Conservation (phyloP, 2,113 vertebrate genomes). For the Casuarius casuarius region DNA sequence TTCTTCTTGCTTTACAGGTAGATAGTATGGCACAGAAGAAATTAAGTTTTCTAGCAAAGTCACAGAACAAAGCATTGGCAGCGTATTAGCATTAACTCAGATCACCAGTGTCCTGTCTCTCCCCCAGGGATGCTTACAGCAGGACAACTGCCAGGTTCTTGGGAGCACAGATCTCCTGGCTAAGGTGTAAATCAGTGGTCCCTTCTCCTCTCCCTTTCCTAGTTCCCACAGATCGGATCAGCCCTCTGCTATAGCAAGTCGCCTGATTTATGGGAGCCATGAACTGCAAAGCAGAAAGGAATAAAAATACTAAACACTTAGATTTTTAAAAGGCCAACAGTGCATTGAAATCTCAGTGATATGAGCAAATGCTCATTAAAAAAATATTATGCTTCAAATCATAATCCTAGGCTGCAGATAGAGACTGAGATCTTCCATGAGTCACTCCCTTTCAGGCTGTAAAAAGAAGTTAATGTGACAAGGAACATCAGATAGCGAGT, state of each 20-base stretch:
- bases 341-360: conserved; percentile 34
- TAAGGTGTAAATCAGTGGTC: background rate
- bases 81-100: background rate
- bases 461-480: background rate
- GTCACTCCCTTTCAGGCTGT: background rate
- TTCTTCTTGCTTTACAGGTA: background rate
- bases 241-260: conserved; percentile 4
- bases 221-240: background rate
- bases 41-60: background rate
- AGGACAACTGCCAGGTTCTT: background rate
- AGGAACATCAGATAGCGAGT: background rate
- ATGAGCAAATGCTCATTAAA: conserved; percentile 68
- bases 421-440: conserved; percentile 10
- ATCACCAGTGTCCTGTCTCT: background rate
- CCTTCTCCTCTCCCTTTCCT: background rate
- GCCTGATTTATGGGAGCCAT: conserved; percentile 55
- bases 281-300: conserved; percentile 58
- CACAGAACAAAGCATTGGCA: background rate
- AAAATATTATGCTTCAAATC: conserved; percentile 56
- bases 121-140: accelerated
- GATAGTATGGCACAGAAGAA: background rate
- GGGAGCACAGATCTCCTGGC: background rate
- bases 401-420: conserved; percentile 15
- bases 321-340: conserved; percentile 51
- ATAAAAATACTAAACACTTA: conserved; percentile 65